A percentile compares a stretch with the other conserved stretches of the same genome.
phyloP scores from a whole-genome alignment of 64 coral and sea anemone genomes.

The Orbicella faveolata region DNA sequence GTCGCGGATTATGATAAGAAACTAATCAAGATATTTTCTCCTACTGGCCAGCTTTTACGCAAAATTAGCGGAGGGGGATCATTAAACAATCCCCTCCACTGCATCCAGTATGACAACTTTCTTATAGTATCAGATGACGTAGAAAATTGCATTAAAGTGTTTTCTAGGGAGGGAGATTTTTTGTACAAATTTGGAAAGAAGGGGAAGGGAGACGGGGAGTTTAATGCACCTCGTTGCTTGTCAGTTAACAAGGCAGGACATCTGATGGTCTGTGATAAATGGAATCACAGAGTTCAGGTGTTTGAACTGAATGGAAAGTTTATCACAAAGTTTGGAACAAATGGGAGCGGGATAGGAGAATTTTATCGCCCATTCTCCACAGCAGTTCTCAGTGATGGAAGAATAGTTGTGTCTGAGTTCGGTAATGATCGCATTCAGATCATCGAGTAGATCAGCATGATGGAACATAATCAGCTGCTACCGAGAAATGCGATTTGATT shows the following conservation, averaged over 20 bases:
- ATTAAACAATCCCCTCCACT: too few species aligned
- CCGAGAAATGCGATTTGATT: too few species aligned
- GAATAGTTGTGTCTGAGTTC: not conserved
- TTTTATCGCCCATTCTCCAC: not conserved
- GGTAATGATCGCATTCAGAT: not conserved
- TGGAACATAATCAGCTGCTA: too few species aligned
- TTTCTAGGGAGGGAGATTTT: not conserved
- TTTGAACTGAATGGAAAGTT: not conserved
- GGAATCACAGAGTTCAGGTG: slow-evolving; percentile 1
- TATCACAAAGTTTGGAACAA: not conserved
- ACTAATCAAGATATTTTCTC: not conserved
- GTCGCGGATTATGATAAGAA: not conserved
- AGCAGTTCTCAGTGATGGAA: not conserved
- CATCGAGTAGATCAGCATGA: too few species aligned
- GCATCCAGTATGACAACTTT: not conserved
- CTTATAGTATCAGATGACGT: not conserved
- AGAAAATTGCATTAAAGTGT: not conserved
- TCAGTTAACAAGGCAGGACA: slow-evolving; percentile 1
- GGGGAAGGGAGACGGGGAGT: not conserved
- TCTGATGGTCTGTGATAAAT: not conserved
- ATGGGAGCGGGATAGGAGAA: not conserved
- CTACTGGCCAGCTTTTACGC: not conserved
- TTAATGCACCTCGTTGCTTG: not conserved
- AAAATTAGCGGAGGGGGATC: too few species aligned
- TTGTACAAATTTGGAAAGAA: slow-evolving; percentile 11